Evolutionary conservation across 2,888 invertebrate species (phyloP), one percentile per base, ranked within the genome.

Genomic region (Liodrosophila aerea): DNA sequence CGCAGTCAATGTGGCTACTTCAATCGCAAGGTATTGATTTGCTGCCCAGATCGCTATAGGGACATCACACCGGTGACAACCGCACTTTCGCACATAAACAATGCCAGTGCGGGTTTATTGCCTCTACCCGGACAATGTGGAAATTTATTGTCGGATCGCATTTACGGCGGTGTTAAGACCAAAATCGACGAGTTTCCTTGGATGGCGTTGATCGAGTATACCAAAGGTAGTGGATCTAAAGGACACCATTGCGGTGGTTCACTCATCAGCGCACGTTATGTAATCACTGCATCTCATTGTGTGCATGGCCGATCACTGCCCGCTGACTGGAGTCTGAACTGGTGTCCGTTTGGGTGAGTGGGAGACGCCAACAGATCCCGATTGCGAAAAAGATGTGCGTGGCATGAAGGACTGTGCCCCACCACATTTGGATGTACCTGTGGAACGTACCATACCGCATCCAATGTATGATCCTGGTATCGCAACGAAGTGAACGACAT

Each of bases 281-380:
- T 95, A 4, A 77, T 95, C 45, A 95, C 95, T 0, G 95, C 95
- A 0, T 94, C 94, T 0, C 95, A 95, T 83, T 95, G 95, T 76
- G 90, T 95, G 16, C 93, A 92, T 81, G 93, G 94, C 12, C 92
- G 92, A 76, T 93, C 93, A 1, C 90, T 92, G 31, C 94, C 94
- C 0, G 70, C 78, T 4, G 90, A 90, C 27, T 94, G 94, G 94
- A 91, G 87, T 66, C 77, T 95, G 4, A 3, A 80, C 76, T 2
- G 82, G 83, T 4, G 89, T 89, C 8, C 88, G 90, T 2, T 64
- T 90, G 33, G 90, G 90, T 11, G 90, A 90, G 65, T 89, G 89
- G 91, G 92, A 95, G 86, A 93, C 93, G 0, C 89, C 91, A 0
- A 92, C 91, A 1, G 86, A 90, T 0, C 75, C 73, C 0, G 95